A percentile compares a stretch with the other conserved stretches of the same genome.
phyloP scores from a whole-genome alignment of 30 jellyfish, hydroid and myxozoan genomes.

The Pelagia noctiluca region DNA sequence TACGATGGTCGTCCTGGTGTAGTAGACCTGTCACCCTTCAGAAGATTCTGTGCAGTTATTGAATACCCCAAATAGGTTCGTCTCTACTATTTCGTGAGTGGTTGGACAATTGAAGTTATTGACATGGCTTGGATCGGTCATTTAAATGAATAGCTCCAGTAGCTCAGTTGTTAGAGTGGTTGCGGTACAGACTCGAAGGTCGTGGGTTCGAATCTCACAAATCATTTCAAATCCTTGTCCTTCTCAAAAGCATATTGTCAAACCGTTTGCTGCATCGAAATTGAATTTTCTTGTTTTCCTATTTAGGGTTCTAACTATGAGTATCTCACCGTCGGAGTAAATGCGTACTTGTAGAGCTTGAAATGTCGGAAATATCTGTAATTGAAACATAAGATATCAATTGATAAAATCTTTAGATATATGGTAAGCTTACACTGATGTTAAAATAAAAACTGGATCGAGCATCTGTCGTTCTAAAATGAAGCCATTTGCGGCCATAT shows the following conservation, averaged over 20 bases:
- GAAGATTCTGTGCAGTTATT: too few species aligned
- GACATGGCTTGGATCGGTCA: too few species aligned
- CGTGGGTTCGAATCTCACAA: not conserved
- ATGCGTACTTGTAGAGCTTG: conserved; percentile 95
- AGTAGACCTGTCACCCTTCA: too few species aligned
- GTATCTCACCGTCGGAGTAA: conserved; percentile 87
- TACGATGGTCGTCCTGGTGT: too few species aligned
- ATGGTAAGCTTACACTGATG: not conserved
- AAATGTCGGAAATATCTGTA: conserved; percentile 90
- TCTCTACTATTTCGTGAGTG: too few species aligned
- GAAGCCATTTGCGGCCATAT: not conserved
- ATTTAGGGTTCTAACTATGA: not conserved
- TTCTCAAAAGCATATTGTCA: not conserved
- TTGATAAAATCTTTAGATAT: not conserved
- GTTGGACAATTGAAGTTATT: too few species aligned
- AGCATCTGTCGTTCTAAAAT: not conserved
- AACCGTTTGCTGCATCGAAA: not conserved
- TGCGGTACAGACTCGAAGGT: too few species aligned
- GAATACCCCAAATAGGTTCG: too few species aligned
- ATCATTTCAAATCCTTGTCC: not conserved
- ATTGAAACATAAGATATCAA: not conserved
- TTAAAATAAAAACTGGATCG: not conserved
- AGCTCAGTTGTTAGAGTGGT: too few species aligned
- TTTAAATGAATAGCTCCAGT: too few species aligned
- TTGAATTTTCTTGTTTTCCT: not conserved